Evolutionary conservation across 1,140 invertebrate species (phyloP).

Genomic region (Linepithema humile): DNA sequence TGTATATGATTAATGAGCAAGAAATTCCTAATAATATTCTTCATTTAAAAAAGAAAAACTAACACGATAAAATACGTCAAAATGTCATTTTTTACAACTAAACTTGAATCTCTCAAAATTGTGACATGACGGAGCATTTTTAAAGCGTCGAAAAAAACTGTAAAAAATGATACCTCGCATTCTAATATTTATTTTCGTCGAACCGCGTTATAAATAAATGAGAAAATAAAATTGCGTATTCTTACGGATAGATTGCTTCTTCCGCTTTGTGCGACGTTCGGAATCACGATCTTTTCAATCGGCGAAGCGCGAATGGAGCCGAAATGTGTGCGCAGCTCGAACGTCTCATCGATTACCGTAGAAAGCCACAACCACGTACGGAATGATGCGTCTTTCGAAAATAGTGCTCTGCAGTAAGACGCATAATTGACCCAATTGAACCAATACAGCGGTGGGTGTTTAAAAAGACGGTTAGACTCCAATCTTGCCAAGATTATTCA

Average conservation of each 20-base stretch:
- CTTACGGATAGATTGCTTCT: background rate
- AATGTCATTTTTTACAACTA: too few species aligned
- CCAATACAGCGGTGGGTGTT: background rate
- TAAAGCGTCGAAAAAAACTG: too few species aligned
- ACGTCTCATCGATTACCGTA: slow-evolving; percentile 12
- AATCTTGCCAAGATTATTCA: slow-evolving; percentile 12
- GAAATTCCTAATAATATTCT: too few species aligned
- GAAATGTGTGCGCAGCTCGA: background rate
- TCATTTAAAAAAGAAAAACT: too few species aligned
- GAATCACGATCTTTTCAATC: background rate
- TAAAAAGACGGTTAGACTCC: background rate
- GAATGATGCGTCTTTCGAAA: slow-evolving; percentile 59
- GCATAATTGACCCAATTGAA: slow-evolving; percentile 68
- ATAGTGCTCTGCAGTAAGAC: slow-evolving; percentile 39
- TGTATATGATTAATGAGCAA: too few species aligned
- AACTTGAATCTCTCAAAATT: too few species aligned
- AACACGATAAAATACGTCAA: too few species aligned
- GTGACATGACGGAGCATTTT: too few species aligned
- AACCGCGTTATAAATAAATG: too few species aligned
- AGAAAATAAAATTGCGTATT: too few species aligned
- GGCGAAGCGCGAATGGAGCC: background rate
- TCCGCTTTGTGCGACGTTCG: background rate
- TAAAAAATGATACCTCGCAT: too few species aligned
- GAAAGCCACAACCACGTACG: background rate
- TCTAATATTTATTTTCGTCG: too few species aligned